Base-by-base conservation (phyloP, 2,797 vertebrate genomes). In the Thalassophryne amazonica region DNA sequence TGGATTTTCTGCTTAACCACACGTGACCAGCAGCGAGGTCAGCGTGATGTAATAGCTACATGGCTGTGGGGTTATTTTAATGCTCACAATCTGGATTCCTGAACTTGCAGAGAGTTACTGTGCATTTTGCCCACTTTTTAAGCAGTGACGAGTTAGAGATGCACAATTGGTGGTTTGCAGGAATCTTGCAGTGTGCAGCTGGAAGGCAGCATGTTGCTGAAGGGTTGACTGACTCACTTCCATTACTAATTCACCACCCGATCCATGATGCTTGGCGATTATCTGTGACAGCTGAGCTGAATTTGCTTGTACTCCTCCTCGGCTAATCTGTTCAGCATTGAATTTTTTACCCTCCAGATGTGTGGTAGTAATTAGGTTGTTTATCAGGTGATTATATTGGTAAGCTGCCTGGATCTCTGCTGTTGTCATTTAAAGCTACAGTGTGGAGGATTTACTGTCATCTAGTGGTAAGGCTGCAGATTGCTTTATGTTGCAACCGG, bases 271-370 rank as follows among this genome's bases (percentile, higher is more conserved):
- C 18, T 2, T 55, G 62, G 63, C 60, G 66, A 40, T 78, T 59
- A 73, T 66, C 57, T 10, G 4, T 37, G 32, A 55, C 72, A 68
- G 63, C 56, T 75, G 64, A 32, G 53, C 55, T 64, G 63, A 72
- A 58, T 45, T 40, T 31, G 37, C 32, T 36, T 10, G 3, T 34
- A 57, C 64, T 51, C 40, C 29, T 53, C 52, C 34, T 38, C 23
- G 2, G 25, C 69, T 76, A 79, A 75, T 81, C 63, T 52, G 37
- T 56, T 69, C 60, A 46, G 51, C 40, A 13, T 68, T 81, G 49
- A 60, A 34, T 69, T 71, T n/a, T n/a, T n/a, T 53, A 39, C 34
- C 77, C 72, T 78, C 76, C 78, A 81, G 76, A 75, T 79, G 80
- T 73, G 64, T 42, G 8, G 13, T n/a, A 8, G 31, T 67, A 74